These are phyloP conservation scores for Semicossyphus pulcher DNA, from an alignment of 2,113 vertebrate genomes.

Conservation along the genomic window DNA sequence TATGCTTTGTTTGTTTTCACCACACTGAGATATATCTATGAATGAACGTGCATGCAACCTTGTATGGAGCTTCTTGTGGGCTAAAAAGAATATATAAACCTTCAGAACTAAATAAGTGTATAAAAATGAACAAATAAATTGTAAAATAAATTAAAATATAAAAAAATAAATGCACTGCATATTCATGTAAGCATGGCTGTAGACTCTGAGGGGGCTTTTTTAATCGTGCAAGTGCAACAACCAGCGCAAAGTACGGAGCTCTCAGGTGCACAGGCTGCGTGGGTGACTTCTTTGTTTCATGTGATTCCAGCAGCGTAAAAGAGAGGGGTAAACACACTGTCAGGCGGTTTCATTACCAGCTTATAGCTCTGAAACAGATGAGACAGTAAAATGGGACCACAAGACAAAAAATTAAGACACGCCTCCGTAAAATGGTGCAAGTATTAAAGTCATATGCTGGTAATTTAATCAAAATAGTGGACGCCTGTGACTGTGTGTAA, in stretches of 20 bases:
- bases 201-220: not conserved
- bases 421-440: too few species aligned
- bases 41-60: not conserved
- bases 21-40: not conserved
- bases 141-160: not conserved
- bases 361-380: too few species aligned
- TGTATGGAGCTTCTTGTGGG: not conserved
- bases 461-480: too few species aligned
- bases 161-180: not conserved
- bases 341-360: too few species aligned
- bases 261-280: not conserved
- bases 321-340: too few species aligned
- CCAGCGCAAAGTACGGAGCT: not conserved
- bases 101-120: not conserved
- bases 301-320: too few species aligned
- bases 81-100: not conserved
- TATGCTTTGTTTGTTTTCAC: constrained; percentile 9
- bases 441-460: too few species aligned
- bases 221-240: not conserved
- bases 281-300: too few species aligned
- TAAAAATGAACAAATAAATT: not conserved
- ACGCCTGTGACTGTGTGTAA: too few species aligned
- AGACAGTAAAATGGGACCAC: too few species aligned
- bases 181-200: not conserved
- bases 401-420: too few species aligned